phyloP scores from a whole-genome alignment of 2,113 vertebrate genomes.

The Megalops atlanticus region DNA sequence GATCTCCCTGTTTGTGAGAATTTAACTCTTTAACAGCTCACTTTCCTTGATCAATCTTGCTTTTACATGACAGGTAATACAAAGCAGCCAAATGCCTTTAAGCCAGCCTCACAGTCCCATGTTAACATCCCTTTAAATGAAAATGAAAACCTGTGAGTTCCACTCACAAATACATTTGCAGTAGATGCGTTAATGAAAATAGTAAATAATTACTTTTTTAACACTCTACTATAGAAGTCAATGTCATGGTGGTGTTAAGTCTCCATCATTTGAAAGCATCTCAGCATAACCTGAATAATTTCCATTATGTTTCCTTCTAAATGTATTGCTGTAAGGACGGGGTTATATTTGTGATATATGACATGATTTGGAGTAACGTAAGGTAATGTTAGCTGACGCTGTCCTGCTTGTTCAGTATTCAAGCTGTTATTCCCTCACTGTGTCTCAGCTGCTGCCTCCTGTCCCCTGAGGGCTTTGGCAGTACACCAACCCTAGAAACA shows the following conservation, averaged over 20 bases:
- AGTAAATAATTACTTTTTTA: constrained; percentile 19
- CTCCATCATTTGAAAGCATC: background rate
- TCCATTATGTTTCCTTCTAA: background rate
- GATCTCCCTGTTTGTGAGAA: too few relatives aligned
- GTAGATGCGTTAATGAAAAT: background rate
- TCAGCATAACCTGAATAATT: constrained; percentile 15
- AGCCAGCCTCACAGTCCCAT: background rate
- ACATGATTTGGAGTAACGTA: background rate
- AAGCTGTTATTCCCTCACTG: background rate
- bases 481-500: background rate
- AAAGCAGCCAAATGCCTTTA: background rate
- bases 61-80: background rate
- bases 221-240: constrained; percentile 19
- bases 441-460: background rate
- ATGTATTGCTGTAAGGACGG: background rate
- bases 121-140: background rate
- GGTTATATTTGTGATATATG: background rate
- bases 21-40: too few relatives aligned
- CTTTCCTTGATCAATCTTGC: background rate
- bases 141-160: background rate
- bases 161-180: background rate
- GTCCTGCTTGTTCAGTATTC: background rate
- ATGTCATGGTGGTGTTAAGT: background rate
- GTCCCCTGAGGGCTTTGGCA: background rate
- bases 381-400: background rate